Base-by-base conservation (phyloP, 2,113 vertebrate genomes). In the Terrapene triunguis region DNA sequence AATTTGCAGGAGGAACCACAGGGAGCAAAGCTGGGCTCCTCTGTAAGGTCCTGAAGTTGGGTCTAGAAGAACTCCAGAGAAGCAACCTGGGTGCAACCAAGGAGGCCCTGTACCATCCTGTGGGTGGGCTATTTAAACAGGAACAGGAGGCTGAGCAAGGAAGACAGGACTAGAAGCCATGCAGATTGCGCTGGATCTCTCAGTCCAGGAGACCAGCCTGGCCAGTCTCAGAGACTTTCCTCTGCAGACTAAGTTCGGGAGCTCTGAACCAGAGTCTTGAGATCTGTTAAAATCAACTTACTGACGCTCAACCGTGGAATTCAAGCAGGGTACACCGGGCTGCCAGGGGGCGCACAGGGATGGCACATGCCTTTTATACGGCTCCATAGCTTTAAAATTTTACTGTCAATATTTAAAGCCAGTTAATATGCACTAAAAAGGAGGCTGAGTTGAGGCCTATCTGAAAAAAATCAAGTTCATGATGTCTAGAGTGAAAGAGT, bases 331-430 rank as follows among this genome's bases (percentile, higher is more conserved):
- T 17, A 69, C 32, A 62, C 29, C 57, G 13, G 59, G 27, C 29
- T 62, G 59, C 59, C 29, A 14, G 57, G 27, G 55, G 57, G 57
- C 0, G 12, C 12, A 14, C 25, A 6, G 57, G 57, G 27, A 13
- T 62, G 59, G 29, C 12, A 62, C 27, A 62, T 62, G 25, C 55
- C 25, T 57, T 57, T 62, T 35, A 59, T 27, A 59, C 1, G 16
- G 24, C 11, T 32, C 3, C 24, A 53, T 82, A 62, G 4, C 9
- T 88, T 32, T 8, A 0, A 4, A 59, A 82, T 17, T 0, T 2
- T 35, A 44, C 2, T 2, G 2, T 54, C 32, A 84, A 9, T 32
- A 89, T 2, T 29, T 51, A 44, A 84, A 88, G 10, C 1, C 13
- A 9, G 7, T 12, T 54, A 7, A 48, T 1, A 21, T 19, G 29